A percentile compares a stretch with the other conserved stretches of the same genome.
These are phyloP conservation scores for Caenorhabditis inopinata DNA, from an alignment of 1,140 invertebrate species.

Conservation along the genomic window DNA sequence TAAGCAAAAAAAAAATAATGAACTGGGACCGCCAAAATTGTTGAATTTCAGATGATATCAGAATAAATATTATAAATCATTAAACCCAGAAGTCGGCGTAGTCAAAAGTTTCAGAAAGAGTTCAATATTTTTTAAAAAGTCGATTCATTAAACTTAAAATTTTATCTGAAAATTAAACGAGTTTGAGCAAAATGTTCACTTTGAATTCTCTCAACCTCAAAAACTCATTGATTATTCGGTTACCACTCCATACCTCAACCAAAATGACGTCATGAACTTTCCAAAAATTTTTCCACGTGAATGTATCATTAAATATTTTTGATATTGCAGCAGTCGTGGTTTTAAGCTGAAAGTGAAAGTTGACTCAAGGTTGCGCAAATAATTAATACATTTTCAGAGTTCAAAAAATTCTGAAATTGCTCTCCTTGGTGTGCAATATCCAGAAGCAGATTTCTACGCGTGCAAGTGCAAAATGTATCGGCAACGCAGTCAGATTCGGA, in stretches of 20 bases:
- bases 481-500: constrained; percentile 18
- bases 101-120: no score
- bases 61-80: no score
- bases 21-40: no score
- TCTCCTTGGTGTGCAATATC: background rate
- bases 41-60: no score
- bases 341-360: background rate
- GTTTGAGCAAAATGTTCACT: no score
- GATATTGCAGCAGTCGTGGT: background rate
- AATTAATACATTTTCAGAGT: background rate
- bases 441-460: background rate
- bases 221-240: no score
- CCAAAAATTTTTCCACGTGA: background rate
- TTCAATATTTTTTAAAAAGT: no score
- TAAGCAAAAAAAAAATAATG: no score
- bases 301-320: constrained; percentile 1
- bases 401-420: background rate
- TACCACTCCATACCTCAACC: background rate
- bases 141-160: no score
- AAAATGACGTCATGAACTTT: background rate
- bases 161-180: no score
- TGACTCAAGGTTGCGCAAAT: background rate
- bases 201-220: no score
- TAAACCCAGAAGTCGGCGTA: no score
- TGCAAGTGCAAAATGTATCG: constrained; percentile 5